Base-by-base conservation (phyloP, 2,888 invertebrate species). In the Leptinotarsa haldemani region DNA sequence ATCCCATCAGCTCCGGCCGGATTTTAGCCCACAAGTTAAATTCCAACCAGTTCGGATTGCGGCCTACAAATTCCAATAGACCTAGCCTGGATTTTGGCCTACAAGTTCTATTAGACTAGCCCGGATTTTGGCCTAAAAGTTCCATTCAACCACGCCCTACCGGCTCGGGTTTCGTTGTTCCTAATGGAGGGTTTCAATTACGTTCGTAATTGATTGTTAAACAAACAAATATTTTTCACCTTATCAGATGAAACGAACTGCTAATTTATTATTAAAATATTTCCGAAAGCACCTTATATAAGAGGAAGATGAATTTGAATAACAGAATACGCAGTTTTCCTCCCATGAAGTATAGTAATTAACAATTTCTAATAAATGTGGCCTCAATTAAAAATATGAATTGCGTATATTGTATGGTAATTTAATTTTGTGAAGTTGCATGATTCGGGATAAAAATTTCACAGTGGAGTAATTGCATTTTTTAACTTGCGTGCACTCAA, bases 401-500 rank as follows among this genome's bases (percentile, higher is more conserved):
- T 70, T 70, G 64, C 70, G 64, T 65, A 67, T 48, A 70, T 73
- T 75, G 58, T 76, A 74, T 77, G 73, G 56, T 73, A 75, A 73
- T 73, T 73, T 69, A 73, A 73, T 75, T 75, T 74, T 61, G 75
- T 77, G 47, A 64, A 71, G 70, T 77, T 69, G 75, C 77, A 77
- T 75, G 77, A 74, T 74, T 72, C 64, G 73, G 71, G 71, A 67
- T 63, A n/a, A 52, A 75, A 77, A 68, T 65, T 75, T 77, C 73
- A 73, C 69, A 66, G 71, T 47, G 40, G 65, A 76, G 78, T 78
- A 79, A 79, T 81, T 82, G 81, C 74, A 75, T 70, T 81, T 80
- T 83, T 82, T 83, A 80, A 81, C 80, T 85, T 82, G 84, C 84
- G 85, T 84, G 85, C 82, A 78, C 79, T 78, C 80, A 80, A 83